Evolutionary conservation across 2,888 invertebrate genomes (phyloP), one percentile per base, ranked within the genome.

Genomic region (Schizaphis graminum): DNA sequence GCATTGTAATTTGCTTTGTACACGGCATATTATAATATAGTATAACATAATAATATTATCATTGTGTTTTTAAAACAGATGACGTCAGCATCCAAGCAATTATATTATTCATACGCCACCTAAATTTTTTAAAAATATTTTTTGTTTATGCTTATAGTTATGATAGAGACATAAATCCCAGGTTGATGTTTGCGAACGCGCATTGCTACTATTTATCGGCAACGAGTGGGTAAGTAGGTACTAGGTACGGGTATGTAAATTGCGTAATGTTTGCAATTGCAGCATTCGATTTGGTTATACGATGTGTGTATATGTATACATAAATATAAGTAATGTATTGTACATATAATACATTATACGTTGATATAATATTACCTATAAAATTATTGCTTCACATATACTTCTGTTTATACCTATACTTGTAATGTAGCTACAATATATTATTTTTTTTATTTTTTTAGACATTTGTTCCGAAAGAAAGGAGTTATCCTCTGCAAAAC

Each of bases 401-500:
- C 21, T 1, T 67, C 16, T 67, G 35, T 35, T 35, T n/a, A n/a
- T 41, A 41, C 2, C 1, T n/a, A n/a, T 21, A 61, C 21, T 53
- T 56, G 41, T 53, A 35, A 53, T 35, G 21, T 88, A 53, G 53
- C 35, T 35, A 35, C 35, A 77, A 35, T 41, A 35, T 56, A 35
- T 53, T 88, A 88, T 88, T 24, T 28, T 47, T 90, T 91, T 53
- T 84, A n/a, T 85, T 91, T 85, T 84, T 57, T 86, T 57, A 35
- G 47, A 67, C 67, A 77, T 92, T 92, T 56, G 49, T 92, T 21
- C n/a, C 77, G 13, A 53, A 93, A 56, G 77, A 93, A 93, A 93
- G 88, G 88, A 93, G 92, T 93, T 93, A 89, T 93, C 92, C 92
- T 93, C 89, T 56, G 88, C 41, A 13, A n/a, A 28, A 57, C 91